phyloP scores from a whole-genome alignment of 2,113 vertebrate species.

The Balaeniceps rex region DNA sequence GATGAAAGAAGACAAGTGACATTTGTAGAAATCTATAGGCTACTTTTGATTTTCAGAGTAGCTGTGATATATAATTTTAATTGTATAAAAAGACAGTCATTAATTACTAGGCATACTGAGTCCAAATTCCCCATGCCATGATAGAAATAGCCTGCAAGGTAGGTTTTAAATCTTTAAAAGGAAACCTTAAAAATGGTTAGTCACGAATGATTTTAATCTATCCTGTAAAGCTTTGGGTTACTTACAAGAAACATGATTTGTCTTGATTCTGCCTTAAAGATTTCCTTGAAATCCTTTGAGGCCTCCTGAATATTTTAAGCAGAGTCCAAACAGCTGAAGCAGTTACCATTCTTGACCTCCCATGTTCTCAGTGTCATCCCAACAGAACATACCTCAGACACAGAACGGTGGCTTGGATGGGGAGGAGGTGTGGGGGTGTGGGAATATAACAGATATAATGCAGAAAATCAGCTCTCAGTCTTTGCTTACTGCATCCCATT shows the following conservation, averaged over 20 bases:
- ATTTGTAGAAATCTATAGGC: background rate
- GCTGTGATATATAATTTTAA: background rate
- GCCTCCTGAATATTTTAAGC: background rate
- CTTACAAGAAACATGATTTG: background rate
- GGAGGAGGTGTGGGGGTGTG: background rate
- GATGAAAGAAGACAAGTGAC: background rate
- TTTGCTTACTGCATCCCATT: background rate
- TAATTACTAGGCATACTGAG: background rate
- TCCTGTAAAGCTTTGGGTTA: conserved; percentile 7
- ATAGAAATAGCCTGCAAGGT: background rate
- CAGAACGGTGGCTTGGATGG: background rate
- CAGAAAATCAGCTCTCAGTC: background rate
- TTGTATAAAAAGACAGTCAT: background rate
- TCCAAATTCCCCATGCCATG: background rate
- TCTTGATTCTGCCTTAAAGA: conserved; percentile 18
- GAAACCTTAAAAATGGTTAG: background rate
- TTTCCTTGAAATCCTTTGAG: background rate
- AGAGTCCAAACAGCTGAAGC: background rate
- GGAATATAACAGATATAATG: background rate
- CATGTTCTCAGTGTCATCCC: background rate
- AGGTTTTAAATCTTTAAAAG: conserved; percentile 12
- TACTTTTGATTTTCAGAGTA: background rate
- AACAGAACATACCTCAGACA: background rate
- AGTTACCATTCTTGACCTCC: background rate
- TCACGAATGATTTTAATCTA: background rate